A percentile compares a stretch with the other conserved stretches of the same genome.
Evolutionary conservation across 2,888 invertebrate species (phyloP).

Genomic region (Frankliniella intonsa): DNA sequence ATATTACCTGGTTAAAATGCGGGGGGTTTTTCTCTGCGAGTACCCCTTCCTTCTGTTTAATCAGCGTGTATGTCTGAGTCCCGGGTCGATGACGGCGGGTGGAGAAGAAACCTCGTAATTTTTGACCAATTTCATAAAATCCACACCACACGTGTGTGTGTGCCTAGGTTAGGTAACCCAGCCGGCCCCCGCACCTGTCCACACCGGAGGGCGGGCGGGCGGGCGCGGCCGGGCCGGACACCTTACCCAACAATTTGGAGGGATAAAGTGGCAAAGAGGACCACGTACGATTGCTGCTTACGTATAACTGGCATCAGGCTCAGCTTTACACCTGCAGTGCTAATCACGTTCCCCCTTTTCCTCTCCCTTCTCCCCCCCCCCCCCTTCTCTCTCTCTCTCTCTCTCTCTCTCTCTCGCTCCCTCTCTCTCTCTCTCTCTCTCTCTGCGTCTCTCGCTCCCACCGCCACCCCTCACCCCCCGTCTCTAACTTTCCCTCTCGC

Average conservation of each 20-base stretch:
- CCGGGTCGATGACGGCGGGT: not conserved
- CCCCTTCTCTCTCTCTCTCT: not conserved
- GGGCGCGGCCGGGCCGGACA: not conserved
- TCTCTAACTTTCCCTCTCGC: too few species aligned
- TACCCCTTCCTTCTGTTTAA: not conserved
- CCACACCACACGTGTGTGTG: too few species aligned
- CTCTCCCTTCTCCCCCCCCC: not conserved
- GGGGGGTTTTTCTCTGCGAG: not conserved
- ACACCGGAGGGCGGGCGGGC: not conserved
- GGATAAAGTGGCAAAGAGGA: slow-evolving; percentile 14
- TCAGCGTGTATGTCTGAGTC: not conserved
- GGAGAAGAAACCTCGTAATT: not conserved
- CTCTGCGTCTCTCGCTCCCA: not conserved
- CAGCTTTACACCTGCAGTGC: slow-evolving; percentile 2
- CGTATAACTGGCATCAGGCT: slow-evolving; percentile 1
- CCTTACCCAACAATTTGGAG: not conserved
- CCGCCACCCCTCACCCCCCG: too few species aligned
- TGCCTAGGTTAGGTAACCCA: not conserved
- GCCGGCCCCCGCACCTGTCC: not conserved
- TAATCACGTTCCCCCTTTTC: not conserved
- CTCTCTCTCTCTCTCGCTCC: not conserved
- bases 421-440: not conserved
- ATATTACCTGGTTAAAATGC: too few species aligned
- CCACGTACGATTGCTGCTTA: not conserved
- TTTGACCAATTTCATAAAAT: not conserved